Percentiles rank a stretch among this genome's conserved stretches.
Evolutionary conservation across 2,113 vertebrate genomes (phyloP).

Genomic region (Phylloscopus trochilus): DNA sequence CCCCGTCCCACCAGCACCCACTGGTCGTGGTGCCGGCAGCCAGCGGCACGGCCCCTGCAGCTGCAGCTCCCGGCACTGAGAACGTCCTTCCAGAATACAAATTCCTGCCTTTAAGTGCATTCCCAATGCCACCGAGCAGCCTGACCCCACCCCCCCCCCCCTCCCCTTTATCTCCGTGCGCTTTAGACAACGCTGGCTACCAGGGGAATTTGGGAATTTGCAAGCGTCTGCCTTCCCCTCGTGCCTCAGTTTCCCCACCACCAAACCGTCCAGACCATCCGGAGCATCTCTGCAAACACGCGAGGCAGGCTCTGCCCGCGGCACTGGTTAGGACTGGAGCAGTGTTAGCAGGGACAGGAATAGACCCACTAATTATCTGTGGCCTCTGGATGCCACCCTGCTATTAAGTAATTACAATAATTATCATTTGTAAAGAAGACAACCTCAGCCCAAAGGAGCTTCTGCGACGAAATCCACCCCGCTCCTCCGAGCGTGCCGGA

Average conservation of each 20-base stretch:
- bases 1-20: background rate
- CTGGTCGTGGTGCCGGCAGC: background rate
- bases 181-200: background rate
- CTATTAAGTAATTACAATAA: slow-evolving; percentile 28
- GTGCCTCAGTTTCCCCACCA: slow-evolving; percentile 6
- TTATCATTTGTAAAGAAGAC: slow-evolving; percentile 14
- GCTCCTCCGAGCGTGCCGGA: background rate
- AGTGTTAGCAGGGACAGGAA: background rate
- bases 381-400: slow-evolving; percentile 9
- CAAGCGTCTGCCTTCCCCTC: background rate
- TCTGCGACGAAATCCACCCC: background rate
- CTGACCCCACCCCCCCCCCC: too few species aligned
- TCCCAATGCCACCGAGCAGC: background rate
- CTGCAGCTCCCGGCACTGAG: background rate
- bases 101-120: slow-evolving; percentile 31
- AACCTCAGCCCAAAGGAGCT: slow-evolving; percentile 20
- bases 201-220: background rate
- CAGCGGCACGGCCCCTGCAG: background rate
- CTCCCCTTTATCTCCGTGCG: background rate
- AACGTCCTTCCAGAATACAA: slow-evolving; percentile 15
- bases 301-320: background rate
- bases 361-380: background rate
- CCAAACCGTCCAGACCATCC: background rate
- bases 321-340: background rate
- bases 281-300: rapidly evolving